Evolutionary conservation across 2,797 vertebrate species (phyloP), one percentile per base, ranked within the genome.

Genomic region (Coilia nasus): DNA sequence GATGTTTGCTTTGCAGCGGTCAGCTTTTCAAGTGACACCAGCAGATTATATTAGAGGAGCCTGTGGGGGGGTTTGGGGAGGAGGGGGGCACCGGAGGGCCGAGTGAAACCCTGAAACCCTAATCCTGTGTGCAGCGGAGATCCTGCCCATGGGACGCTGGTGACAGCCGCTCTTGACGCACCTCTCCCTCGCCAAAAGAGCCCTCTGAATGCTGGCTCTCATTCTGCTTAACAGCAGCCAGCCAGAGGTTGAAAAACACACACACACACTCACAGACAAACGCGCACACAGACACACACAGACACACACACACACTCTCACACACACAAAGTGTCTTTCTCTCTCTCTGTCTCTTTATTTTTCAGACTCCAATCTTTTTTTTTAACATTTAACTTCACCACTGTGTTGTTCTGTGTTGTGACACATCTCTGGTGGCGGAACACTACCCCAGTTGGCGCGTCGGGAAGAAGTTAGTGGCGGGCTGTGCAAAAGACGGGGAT

Each of bases 201-300:
- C 67, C 62, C 60, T 12, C 64, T 59, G 23, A 46, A 67, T 82
- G 81, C 83, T 81, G 60, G 85, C 82, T 89, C 57, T 12, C 56
- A 75, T 89, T 87, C 85, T 83, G n/a, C 56, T 82, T 81, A 75
- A 60, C 81, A 84, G 25, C n/a, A 11, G 28, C 31, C 67, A 75
- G 64, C 64, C 64, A 35, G 28, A 3, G 15, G 46, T 75, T 47
- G 21, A 15, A 54, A 17, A 17, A 41, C 50, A 14, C 50, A 3
- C 50, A 54, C 50, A 54, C 2, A 54, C 50, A 54, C 2, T 3
- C 50, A 9, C 50, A 54, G 2, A 54, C 7, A 54, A 1, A 54
- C 50, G 9, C 50, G 9, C 50, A 54, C 50, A 54, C 50, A 54
- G 2, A 54, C 50, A 54, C 50, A 54, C 50, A 3, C 50, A 54